Evolutionary conservation across 2,113 vertebrate genomes (phyloP), one percentile per base, ranked within the genome.

Genomic region (Papio anubis): DNA sequence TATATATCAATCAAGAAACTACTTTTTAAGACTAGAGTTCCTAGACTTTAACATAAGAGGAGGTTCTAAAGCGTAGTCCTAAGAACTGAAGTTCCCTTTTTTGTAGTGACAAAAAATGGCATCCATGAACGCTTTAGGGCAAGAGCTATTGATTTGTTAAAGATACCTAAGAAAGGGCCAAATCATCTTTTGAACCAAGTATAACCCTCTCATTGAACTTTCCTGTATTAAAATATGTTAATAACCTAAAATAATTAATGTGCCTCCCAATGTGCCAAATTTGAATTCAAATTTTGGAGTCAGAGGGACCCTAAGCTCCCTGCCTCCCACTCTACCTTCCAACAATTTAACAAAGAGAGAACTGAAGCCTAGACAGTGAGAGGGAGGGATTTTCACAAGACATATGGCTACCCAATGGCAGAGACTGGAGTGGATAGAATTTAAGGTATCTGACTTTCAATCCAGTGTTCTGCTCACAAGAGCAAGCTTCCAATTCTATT

Each of bases 61-160:
- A 30, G 59, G 1, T 57, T 35, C 30, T 76, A 59, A 82, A 43
- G 40, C 17, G 40, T 43, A 72, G 40, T 88, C 48, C 38, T 40
- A 91, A 91, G 43, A 88, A 94, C 61, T 40, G 50, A 94, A n/a
- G 50, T 12, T 83, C 21, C 40, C n/a, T 23, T 76, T 97, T 88
- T 88, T 50, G 14, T 48, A 89, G 40, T 91, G 81, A 87, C 50
- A 81, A 89, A 72, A 45, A 89, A 57, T 3, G 64, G n/a, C 23
- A 91, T 32, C 43, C 70, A 70, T 9, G 8, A 87, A 76, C 57
- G 43, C 52, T 87, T 92, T 50, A 89, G 27, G 76, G 45, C 25
- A 79, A 87, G 3, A 55, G 82, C 66, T 70, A 2, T 40, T 87
- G 27, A 89, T 88, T 85, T 73, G 38, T 88, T 94, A 72, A 79